phyloP scores from a whole-genome alignment of 2,113 vertebrate genomes.

The Thryonomys swinderianus region DNA sequence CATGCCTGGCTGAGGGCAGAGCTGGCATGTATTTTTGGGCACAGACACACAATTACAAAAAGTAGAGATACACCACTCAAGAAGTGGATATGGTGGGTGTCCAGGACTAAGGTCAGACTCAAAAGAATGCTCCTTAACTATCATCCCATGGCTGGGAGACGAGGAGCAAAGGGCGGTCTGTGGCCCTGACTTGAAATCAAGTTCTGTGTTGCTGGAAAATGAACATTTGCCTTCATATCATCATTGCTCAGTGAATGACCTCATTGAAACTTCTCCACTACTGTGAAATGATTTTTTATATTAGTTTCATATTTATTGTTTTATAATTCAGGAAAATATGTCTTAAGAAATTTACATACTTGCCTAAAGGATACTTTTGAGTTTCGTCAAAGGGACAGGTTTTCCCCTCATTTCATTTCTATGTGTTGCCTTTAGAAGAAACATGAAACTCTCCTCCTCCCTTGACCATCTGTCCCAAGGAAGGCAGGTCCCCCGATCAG shows the following conservation, averaged over 20 bases:
- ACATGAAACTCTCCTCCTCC: not conserved
- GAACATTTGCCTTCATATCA: not conserved
- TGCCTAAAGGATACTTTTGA: not conserved
- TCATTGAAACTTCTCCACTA: not conserved
- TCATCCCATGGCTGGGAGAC: not conserved
- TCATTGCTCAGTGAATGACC: not conserved
- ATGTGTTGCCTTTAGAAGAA: not conserved
- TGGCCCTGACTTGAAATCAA: not conserved
- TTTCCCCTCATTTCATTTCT: not conserved
- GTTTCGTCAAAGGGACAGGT: not conserved
- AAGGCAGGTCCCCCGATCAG: fast-evolving
- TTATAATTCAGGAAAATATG: not conserved
- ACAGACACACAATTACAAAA: not conserved
- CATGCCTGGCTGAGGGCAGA: fast-evolving
- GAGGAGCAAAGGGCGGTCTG: not conserved
- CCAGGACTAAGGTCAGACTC: not conserved
- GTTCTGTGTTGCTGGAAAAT: not conserved
- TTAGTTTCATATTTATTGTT: too few relatives aligned
- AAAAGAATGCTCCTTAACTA: not conserved
- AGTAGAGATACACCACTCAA: not conserved
- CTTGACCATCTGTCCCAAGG: fast-evolving
- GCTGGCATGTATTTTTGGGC: not conserved
- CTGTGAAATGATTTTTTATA: not conserved
- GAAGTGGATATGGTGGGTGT: not conserved
- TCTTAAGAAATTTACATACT: not conserved